Conservation (phyloP, 1,140 invertebrate species). For the Acromyrmex heyeri region DNA sequence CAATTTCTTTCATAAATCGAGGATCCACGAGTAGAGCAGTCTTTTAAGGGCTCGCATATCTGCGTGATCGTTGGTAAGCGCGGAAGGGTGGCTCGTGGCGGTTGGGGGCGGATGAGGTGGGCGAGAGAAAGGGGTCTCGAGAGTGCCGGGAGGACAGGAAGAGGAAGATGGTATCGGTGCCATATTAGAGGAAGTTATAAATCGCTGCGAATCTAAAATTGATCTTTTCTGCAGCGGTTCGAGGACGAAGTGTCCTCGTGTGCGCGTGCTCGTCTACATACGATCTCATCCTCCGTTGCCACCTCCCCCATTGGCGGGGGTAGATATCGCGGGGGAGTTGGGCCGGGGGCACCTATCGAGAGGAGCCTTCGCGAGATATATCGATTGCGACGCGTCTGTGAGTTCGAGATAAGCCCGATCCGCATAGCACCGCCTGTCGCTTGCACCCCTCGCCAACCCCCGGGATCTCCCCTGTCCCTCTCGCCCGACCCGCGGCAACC, state of each 20-base stretch:
- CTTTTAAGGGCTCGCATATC: conserved; percentile 61
- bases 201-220: conserved; percentile 87
- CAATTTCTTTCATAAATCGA: conserved; percentile 59
- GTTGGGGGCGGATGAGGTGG: conserved; percentile 28
- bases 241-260: conserved; percentile 55
- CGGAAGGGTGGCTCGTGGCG: conserved; percentile 15
- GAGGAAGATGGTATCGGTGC: conserved; percentile 81
- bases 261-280: conserved; percentile 74
- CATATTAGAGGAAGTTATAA: conserved; percentile 87
- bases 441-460: conserved; percentile 48
- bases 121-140: conserved; percentile 82
- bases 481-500: neutral
- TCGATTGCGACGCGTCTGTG: conserved; percentile 86
- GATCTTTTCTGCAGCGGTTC: conserved; percentile 85
- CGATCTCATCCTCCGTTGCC: conserved; percentile 70
- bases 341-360: conserved; percentile 74
- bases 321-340: conserved; percentile 62
- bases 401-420: conserved; percentile 84
- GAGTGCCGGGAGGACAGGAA: conserved; percentile 78
- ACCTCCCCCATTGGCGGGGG: conserved; percentile 30
- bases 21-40: conserved; percentile 39
- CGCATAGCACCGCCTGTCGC: conserved; percentile 75
- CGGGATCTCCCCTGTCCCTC: neutral
- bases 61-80: conserved; percentile 41
- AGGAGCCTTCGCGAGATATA: conserved; percentile 78